A percentile compares a stretch with the other conserved stretches of the same genome.
Conservation (phyloP, 2,888 invertebrate species). For the Platerodrilus igneus region DNA sequence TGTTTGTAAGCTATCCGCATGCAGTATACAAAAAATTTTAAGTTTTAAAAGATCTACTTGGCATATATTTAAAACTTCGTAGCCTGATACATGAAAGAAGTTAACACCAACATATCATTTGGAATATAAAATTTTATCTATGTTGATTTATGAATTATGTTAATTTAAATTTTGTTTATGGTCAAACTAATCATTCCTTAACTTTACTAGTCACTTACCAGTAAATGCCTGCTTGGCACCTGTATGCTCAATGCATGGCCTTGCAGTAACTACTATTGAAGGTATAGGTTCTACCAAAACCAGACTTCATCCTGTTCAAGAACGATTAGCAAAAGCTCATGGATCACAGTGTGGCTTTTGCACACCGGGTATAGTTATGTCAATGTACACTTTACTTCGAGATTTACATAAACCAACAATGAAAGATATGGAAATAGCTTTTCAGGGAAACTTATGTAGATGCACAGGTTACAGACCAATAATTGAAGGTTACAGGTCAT, state of each 20-base stretch:
- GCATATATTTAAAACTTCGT: no score
- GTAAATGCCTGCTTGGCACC: slow-evolving; percentile 90
- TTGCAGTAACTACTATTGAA: slow-evolving; percentile 88
- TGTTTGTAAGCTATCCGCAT: no score
- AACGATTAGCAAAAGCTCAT: slow-evolving; percentile 81
- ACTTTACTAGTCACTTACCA: slow-evolving; percentile 63
- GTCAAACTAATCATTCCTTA: no score
- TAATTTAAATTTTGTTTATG: no score
- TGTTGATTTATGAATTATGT: no score
- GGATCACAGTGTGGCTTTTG: slow-evolving; percentile 84
- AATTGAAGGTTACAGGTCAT: slow-evolving; percentile 82
- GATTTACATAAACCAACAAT: slow-evolving; percentile 67
- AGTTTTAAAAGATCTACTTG: no score
- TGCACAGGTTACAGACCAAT: slow-evolving; percentile 95
- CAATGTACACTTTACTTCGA: slow-evolving; percentile 85
- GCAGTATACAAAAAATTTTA: no score
- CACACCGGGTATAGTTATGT: slow-evolving; percentile 96
- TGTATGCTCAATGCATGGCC: slow-evolving; percentile 79
- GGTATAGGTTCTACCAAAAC: slow-evolving; percentile 82
- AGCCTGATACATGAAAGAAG: no score
- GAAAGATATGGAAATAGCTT: slow-evolving; percentile 71
- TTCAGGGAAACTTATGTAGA: slow-evolving; percentile 82
- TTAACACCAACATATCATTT: no score
- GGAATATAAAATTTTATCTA: no score
- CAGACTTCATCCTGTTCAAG: slow-evolving; percentile 80